These are phyloP conservation scores for Pelodytes ibericus DNA, from an alignment of 2,797 vertebrate genomes.

Conservation along the genomic window DNA sequence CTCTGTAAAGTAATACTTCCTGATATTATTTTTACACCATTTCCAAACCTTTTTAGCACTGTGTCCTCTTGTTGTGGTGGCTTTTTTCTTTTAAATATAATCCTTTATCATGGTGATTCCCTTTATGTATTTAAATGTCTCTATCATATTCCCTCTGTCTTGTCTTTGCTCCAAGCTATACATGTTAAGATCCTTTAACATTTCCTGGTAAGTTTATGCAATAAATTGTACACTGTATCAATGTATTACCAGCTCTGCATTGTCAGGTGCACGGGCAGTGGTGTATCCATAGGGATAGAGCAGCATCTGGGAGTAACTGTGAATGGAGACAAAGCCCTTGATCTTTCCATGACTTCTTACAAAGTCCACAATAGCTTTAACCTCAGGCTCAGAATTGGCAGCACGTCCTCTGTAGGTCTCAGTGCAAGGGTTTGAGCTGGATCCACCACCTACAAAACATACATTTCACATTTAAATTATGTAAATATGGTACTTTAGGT, in stretches of 20 bases:
- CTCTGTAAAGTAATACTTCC: background rate
- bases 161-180: too few relatives aligned
- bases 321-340: constrained; percentile 93
- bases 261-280: constrained; percentile 57
- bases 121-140: too few relatives aligned
- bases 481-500: too few relatives aligned
- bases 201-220: too few relatives aligned
- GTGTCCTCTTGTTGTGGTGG: too few relatives aligned
- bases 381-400: constrained; percentile 86
- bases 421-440: constrained; percentile 81
- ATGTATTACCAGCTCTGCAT: constrained; percentile 80
- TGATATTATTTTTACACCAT: too few relatives aligned
- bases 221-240: background rate
- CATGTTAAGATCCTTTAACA: too few relatives aligned
- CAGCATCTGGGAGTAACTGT: constrained; percentile 94
- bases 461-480: too few relatives aligned
- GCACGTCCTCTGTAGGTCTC: constrained; percentile 82
- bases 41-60: too few relatives aligned
- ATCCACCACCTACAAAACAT: constrained; percentile 72
- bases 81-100: too few relatives aligned
- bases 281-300: constrained; percentile 92
- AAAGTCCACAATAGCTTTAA: constrained; percentile 91
- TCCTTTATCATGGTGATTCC: too few relatives aligned
- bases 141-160: too few relatives aligned
- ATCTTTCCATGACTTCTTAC: constrained; percentile 83